phyloP scores from a whole-genome alignment of 2,113 vertebrate species.

The Himantopus leucocephalus region DNA sequence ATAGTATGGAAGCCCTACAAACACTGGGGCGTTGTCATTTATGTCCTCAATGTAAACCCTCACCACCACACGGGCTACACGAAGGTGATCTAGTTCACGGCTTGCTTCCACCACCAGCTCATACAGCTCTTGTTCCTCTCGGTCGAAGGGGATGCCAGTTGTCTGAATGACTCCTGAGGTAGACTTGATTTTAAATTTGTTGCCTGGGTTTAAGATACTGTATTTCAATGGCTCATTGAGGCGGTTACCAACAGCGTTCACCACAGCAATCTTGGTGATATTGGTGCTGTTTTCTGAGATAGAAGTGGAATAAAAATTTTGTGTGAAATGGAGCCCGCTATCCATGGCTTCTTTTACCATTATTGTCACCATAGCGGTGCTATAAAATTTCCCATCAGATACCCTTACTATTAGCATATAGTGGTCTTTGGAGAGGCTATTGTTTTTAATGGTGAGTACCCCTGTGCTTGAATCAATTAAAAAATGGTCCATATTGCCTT shows the following conservation, averaged over 20 bases:
- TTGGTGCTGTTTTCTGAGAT: conserved; percentile 90
- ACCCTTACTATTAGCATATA: conserved; percentile 88
- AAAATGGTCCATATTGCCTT: conserved; percentile 87
- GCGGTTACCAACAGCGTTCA: conserved; percentile 90
- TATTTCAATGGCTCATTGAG: conserved; percentile 95
- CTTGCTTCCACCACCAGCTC: conserved; percentile 93
- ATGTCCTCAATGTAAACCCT: conserved; percentile 90
- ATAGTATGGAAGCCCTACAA: conserved; percentile 94
- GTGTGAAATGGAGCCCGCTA: conserved; percentile 90
- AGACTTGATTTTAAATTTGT: conserved; percentile 88
- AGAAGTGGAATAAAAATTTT: conserved; percentile 86
- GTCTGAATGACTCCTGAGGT: conserved; percentile 96
- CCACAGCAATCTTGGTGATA: conserved; percentile 89
- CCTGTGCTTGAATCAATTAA: conserved; percentile 84
- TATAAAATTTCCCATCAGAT: conserved; percentile 94
- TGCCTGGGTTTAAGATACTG: conserved; percentile 90
- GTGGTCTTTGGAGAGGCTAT: conserved; percentile 88
- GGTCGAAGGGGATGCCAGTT: conserved; percentile 88
- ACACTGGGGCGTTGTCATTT: conserved; percentile 92
- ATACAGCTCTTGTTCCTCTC: conserved; percentile 92
- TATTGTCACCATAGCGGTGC: conserved; percentile 85
- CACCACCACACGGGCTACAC: conserved; percentile 90
- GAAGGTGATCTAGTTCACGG: conserved; percentile 86
- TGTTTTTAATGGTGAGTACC: conserved; percentile 87
- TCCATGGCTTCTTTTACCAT: conserved; percentile 90